Evolutionary conservation across 2,113 vertebrate species (phyloP), one percentile per base, ranked within the genome.

Genomic region (Aptenodytes forsteri): DNA sequence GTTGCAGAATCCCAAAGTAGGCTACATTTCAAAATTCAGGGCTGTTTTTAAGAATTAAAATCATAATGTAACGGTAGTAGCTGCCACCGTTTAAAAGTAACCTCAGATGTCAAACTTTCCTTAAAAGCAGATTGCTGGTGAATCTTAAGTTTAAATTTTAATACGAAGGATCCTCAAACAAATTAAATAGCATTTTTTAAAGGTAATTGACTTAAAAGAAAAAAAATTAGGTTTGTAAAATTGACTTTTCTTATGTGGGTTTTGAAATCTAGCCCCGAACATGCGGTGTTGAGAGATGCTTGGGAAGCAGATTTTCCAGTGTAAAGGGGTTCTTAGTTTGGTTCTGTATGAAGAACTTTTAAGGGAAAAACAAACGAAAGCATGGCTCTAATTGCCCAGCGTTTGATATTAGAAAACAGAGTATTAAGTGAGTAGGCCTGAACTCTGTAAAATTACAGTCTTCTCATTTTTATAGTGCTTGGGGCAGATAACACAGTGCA

Each of bases 21-120:
- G 99, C 99, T 99, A 99, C 99, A 99, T 99, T 99, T 99, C 99
- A 99, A 99, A 99, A 99, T 99, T 99, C 99, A 98, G 98, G 97
- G 97, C 99, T 98, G 94, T 97, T 97, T 94, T 97, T 96, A 97
- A 98, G 97, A 88, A 93, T 87, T 98, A 98, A 98, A 97, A 98
- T 89, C 93, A 91, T 92, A 98, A 98, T 93, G 95, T 98, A 98
- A 98, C 82, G 87, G 94, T 98, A 98, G 92, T 97, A 95, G 97
- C 97, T 98, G 95, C 98, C 98, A 98, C 98, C 97, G 95, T 98
- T 98, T 90, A 94, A 98, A 98, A 98, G 76, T 87, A 96, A 98
- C 96, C 96, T 98, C 98, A 98, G 88, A 93, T 16, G 91, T 98
- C 97, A 98, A 97, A 97, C 89, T 97, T 98, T 95, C 98, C 97